Evolutionary conservation across 2,113 vertebrate genomes (phyloP), one percentile per base, ranked within the genome.

Genomic region (Heloderma charlesbogerti): DNA sequence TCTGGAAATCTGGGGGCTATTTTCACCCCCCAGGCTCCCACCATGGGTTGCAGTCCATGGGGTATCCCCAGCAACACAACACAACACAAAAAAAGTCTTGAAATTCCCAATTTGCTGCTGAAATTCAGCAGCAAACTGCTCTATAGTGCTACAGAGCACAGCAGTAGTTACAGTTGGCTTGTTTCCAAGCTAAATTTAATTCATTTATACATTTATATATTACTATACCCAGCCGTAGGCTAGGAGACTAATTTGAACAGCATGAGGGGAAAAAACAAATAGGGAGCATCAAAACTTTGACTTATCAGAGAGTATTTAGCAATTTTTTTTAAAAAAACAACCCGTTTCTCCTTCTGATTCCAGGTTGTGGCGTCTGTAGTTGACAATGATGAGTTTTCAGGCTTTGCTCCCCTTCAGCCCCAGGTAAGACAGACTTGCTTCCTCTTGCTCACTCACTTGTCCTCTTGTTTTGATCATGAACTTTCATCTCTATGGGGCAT

Each of bases 401-500:
- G 99, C 29, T 99, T 99, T 71, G 99, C 99, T 34, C 98, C 99
- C 0, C 97, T 99, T 75, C 99, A 99, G 85, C 99, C 99, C 3
- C 98, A 98, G 98, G 99, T 99, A 91, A 97, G 93, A 13, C 1
- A 31, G 10, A 1, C 40, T 0, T n/a, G 40, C 84, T 4, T 31
- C 16, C 1, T 29, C 10, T 71, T 22, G 1, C 27, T 51, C 1
- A 0, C 0, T 48, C 77, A 1, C 45, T 63, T 37, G 1, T 18
- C 22, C 3, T 54, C 3, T 66, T 37, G 13, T 15, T 20, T 69
- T 77, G 75, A 13, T 34, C 40, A n/a, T 25, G 54, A 31, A 74
- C 5, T 8, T 31, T 40, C 31, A 63, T 45, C 69, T 25, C 12
- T 43, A 3, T 15, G 40, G 80, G 67, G 15, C 48, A 60, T 18